These are phyloP conservation scores for Pterocles gutturalis DNA, from an alignment of 2,113 vertebrate species.

Conservation along the genomic window DNA sequence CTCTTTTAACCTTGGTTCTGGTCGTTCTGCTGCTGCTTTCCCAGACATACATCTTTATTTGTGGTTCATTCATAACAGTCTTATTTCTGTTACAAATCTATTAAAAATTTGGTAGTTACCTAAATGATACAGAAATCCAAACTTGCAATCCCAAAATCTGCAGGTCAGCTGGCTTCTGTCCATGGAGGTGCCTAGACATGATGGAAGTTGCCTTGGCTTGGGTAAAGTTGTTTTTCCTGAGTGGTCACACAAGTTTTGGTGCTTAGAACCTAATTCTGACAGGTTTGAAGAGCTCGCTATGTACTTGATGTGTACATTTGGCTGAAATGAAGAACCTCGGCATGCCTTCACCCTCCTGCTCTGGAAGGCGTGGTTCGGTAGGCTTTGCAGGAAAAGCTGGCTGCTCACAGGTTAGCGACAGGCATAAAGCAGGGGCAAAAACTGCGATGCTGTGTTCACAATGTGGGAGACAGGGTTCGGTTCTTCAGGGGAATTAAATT, in stretches of 20 bases:
- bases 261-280: background rate
- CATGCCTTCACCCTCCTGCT: background rate
- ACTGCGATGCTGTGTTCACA: accelerated
- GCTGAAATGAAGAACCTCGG: background rate
- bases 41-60: background rate
- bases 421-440: background rate
- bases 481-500: background rate
- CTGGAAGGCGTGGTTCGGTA: background rate
- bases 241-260: background rate
- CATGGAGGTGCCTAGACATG: background rate
- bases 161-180: background rate
- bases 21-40: background rate
- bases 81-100: background rate
- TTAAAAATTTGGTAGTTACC: background rate
- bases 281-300: background rate
- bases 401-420: background rate
- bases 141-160: background rate
- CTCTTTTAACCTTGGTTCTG: background rate
- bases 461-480: background rate
- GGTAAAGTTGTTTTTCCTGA: background rate
- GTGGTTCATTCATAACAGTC: background rate
- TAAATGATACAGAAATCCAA: background rate
- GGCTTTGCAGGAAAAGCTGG: background rate
- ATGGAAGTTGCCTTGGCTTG: background rate
- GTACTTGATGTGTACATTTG: background rate